Evolutionary conservation across 2,113 vertebrate species (phyloP), one percentile per base, ranked within the genome.

Genomic region (Chaetodon trifascialis): DNA sequence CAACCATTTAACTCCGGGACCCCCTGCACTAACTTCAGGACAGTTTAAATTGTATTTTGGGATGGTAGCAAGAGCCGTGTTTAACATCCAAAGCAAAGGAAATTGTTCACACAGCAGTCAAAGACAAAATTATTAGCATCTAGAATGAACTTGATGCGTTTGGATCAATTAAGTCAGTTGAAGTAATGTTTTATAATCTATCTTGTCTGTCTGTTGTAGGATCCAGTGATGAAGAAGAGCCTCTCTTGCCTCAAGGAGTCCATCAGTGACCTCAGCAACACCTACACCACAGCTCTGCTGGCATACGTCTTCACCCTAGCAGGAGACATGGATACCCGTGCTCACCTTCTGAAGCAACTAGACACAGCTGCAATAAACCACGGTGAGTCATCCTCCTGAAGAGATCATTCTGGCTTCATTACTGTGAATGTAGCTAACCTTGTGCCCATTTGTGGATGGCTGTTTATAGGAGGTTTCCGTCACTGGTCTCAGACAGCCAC

Each of bases 231-330:
- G 65, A 79, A 2, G 1, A 94, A 80, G 54, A 96, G 96, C 62
- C 82, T 98, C 15, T 85, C 81, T 16, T 98, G 96, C 85, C 86
- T 97, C 1, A 88, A 59, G 59, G 54, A 8, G 0, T 93, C 90
- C 55, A 11, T 92, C 5, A 36, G 40, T 60, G 67, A 74, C 76
- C 34, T 91, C 51, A 80, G 80, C 77, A 94, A 95, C 79, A 82
- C 92, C 47, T 97, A 97, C 78, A 95, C 94, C 4, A 94, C 96
- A 72, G 96, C 96, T 0, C 91, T 97, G 69, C 55, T 97, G 85
- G 95, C 96, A 9, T 98, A 97, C 60, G 95, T 95, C 76, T 97
- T 97, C 0, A 94, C 96, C 66, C 91, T 98, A 89, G 96, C 96
- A 40, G 93, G 92, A 55, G 94, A 96, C 65, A 77, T 65, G 65